phyloP scores from a whole-genome alignment of 2,113 vertebrate genomes.

The Lycaon pictus region DNA sequence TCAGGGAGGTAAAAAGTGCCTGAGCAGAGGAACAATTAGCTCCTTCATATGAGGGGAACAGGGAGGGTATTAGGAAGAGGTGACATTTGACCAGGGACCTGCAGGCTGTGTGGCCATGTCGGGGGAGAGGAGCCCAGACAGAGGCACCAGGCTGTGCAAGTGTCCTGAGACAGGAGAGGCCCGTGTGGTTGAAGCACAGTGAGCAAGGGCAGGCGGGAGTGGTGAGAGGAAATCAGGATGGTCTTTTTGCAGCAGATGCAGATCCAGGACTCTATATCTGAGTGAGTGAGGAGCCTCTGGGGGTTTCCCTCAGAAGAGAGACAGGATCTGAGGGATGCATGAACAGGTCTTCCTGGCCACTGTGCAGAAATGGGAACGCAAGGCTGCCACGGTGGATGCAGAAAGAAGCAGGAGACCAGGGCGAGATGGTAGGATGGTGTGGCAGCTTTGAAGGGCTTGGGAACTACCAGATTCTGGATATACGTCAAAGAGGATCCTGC shows the following conservation, averaged over 20 bases:
- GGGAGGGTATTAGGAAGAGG: not conserved
- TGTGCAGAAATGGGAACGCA: not conserved
- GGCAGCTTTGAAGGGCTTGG: not conserved
- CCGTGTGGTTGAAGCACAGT: not conserved
- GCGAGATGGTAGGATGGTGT: not conserved
- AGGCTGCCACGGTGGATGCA: not conserved
- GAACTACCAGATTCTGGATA: too few relatives aligned
- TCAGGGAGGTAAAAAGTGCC: not conserved
- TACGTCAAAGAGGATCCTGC: not conserved
- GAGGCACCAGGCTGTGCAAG: not conserved
- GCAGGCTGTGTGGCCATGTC: accelerated
- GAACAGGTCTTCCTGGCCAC: not conserved
- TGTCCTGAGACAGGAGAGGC: not conserved
- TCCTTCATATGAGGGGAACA: accelerated
- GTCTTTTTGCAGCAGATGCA: not conserved
- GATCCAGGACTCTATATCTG: not conserved
- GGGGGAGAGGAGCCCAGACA: not conserved
- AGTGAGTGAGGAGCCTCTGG: not conserved
- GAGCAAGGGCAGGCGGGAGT: not conserved
- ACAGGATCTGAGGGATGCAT: not conserved
- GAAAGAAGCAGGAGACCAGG: not conserved
- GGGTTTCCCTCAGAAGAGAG: not conserved
- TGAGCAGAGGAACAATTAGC: not conserved
- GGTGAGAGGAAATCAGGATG: not conserved
- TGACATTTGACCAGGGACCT: not conserved